Conservation (phyloP, 2,113 vertebrate species). For the Geothlypis trichas region DNA sequence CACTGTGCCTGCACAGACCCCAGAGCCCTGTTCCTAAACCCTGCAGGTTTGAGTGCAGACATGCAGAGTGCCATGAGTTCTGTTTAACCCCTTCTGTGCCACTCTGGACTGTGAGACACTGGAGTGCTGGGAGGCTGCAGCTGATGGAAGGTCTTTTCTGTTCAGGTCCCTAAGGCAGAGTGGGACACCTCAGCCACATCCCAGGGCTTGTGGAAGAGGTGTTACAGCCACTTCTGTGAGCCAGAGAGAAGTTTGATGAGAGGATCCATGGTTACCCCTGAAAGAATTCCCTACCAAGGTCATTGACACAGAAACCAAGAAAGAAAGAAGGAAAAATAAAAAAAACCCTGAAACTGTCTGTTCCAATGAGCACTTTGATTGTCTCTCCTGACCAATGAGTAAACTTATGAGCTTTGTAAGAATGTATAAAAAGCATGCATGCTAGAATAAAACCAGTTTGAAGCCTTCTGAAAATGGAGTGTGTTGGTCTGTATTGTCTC, state of each 20-base stretch:
- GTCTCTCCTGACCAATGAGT: neutral
- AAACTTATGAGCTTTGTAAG: neutral
- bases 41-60: neutral
- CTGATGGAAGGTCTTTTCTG: neutral
- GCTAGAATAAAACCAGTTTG: neutral
- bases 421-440: neutral
- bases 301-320: neutral
- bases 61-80: accelerated
- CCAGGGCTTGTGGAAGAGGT: neutral
- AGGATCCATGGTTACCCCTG: neutral
- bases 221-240: neutral
- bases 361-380: neutral
- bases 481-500: neutral
- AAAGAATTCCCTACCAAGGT: neutral
- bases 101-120: accelerated
- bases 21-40: neutral
- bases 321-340: neutral
- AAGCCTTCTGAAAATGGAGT: neutral
- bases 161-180: neutral
- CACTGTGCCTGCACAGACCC: neutral
- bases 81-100: neutral
- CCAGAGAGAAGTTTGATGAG: neutral
- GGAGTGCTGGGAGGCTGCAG: neutral
- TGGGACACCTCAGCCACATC: accelerated
- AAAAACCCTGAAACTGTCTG: neutral